Base-by-base conservation (phyloP, 2,113 vertebrate genomes). In the Apeltes quadracus region DNA sequence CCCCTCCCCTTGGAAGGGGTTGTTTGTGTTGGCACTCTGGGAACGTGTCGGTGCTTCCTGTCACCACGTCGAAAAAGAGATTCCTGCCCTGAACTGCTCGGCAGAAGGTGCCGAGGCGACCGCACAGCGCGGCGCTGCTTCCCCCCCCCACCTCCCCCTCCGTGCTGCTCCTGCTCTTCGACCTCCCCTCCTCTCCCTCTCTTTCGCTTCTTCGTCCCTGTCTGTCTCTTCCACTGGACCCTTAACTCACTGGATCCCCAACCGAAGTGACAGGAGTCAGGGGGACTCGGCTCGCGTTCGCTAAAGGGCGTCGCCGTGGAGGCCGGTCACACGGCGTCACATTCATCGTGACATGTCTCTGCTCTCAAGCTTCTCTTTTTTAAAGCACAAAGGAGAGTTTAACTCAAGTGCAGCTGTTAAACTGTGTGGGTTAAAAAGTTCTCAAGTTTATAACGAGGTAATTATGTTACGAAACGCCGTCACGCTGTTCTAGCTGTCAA, bases 71-170 rank as follows among this genome's bases (percentile, higher is more conserved):
- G n/a, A n/a, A n/a, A n/a, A n/a, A n/a, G 67, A 62, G 62, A 67
- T 80, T 76, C 51, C 78, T 76, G 70, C 72, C n/a, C 68, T 55
- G 69, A 86, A 64, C 69, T 16, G 66, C 56, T 84, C 68, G 25
- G 75, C 82, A 77, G 88, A 88, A 91, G 87, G 75, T 84, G 82
- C 83, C 66, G 81, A 79, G 77, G 39, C 74, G 75, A 72, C 68
- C 70, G 66, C 80, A 78, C 80, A 73, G 66, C 54, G 85, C n/a
- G n/a, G n/a, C n/a, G 85, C 79, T 88, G 72, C n/a, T n/a, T n/a
- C n/a, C n/a, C n/a, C n/a, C n/a, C n/a, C n/a, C n/a, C n/a, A n/a
- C n/a, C n/a, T n/a, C n/a, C n/a, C n/a, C n/a, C n/a, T 62, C 59
- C 39, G 59, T 10, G 34, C 55, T 66, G 53, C 39, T 39, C 64